phyloP scores from a whole-genome alignment of 2,113 vertebrate genomes.

The Mus pahari region DNA sequence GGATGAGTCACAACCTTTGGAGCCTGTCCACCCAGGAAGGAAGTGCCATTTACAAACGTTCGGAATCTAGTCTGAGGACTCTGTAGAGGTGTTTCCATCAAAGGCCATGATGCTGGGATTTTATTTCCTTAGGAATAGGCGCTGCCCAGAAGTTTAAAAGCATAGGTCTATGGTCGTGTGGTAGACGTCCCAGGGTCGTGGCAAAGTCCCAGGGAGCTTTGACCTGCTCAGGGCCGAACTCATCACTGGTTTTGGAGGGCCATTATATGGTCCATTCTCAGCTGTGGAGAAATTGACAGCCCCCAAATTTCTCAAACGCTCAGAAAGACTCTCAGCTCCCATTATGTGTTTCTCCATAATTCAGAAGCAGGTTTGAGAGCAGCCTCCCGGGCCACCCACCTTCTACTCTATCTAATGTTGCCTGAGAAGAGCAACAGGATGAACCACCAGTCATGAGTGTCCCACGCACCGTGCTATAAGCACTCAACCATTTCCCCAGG shows the following conservation, averaged over 20 bases:
- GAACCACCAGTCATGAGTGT: neutral
- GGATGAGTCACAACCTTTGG: neutral
- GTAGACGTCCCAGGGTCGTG: neutral
- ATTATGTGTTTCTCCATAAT: accelerated
- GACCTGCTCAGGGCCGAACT: neutral
- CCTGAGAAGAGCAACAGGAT: neutral
- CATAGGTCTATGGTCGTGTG: too few relatives aligned
- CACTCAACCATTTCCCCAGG: neutral
- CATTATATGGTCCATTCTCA: neutral
- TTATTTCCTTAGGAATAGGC: neutral
- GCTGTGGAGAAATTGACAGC: neutral
- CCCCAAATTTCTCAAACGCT: neutral
- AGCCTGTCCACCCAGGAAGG: accelerated
- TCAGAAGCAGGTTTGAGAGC: too few relatives aligned
- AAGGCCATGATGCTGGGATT: neutral
- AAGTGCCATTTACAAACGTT: neutral
- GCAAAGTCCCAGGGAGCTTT: too few relatives aligned
- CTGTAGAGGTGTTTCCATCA: neutral
- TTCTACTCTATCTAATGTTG: neutral
- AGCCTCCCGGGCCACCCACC: accelerated
- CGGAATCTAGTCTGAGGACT: too few relatives aligned
- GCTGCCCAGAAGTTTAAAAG: neutral
- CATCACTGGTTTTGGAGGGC: accelerated
- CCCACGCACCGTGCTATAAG: neutral
- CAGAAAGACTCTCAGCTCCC: neutral